Conservation (phyloP, 2,888 invertebrate genomes). For the Oxyscelio sp. region DNA sequence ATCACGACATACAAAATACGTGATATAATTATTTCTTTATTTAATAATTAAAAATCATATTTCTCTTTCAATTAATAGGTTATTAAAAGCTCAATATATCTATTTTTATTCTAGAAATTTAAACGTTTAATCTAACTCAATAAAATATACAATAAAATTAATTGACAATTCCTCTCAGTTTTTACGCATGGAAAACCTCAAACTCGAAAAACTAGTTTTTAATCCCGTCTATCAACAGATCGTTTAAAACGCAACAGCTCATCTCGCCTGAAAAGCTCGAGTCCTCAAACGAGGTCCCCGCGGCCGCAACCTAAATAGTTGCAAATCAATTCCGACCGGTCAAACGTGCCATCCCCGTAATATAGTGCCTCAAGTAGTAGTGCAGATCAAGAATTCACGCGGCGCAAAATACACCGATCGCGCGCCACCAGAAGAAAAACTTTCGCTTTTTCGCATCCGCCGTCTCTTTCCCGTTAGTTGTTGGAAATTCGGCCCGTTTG, state of each 20-base stretch:
- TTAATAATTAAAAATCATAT: no score
- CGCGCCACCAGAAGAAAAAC: constrained; percentile 15
- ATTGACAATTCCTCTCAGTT: no score
- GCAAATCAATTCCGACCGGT: constrained; percentile 59
- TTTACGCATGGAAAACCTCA: no score
- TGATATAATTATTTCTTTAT: no score
- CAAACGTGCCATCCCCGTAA: constrained; percentile 9
- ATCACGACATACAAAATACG: no score
- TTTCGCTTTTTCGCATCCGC: constrained; percentile 12
- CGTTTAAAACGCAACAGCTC: constrained; percentile 56
- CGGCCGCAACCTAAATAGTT: constrained; percentile 53
- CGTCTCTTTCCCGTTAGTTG: background rate
- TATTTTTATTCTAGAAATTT: no score
- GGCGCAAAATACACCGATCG: constrained; percentile 16
- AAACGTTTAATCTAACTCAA: no score
- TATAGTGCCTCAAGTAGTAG: constrained; percentile 37
- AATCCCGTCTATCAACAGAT: background rate
- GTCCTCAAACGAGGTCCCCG: constrained; percentile 30
- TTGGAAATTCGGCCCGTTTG: constrained; percentile 30
- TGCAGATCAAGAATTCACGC: constrained; percentile 32
- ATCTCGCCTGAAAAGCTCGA: constrained; percentile 34
- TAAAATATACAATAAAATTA: background rate
- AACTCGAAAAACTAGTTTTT: no score
- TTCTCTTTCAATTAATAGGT: no score
- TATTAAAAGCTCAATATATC: no score